phyloP scores from a whole-genome alignment of 2,888 invertebrate species.

The Pteria penguin region DNA sequence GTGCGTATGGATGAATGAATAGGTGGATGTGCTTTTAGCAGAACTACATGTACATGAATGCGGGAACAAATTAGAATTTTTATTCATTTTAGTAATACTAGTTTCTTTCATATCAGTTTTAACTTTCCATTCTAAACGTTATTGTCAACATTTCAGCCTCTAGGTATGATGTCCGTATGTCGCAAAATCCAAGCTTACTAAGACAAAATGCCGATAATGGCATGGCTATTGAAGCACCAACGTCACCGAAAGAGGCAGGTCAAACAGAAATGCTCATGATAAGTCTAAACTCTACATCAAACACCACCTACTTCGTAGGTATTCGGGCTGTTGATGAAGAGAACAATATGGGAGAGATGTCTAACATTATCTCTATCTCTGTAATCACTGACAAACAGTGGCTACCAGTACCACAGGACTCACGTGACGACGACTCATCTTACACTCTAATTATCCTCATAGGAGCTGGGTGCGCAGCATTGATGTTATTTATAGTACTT shows the following conservation, averaged over 20 bases:
- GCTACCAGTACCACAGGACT: too few relatives aligned
- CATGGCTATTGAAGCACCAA: not conserved
- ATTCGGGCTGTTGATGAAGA: conserved; percentile 1
- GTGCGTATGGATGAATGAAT: too few relatives aligned
- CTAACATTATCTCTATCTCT: not conserved
- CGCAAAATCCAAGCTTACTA: not conserved
- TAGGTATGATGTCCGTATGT: not conserved
- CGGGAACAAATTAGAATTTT: too few relatives aligned
- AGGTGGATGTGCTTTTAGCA: too few relatives aligned
- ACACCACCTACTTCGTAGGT: not conserved
- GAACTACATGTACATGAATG: too few relatives aligned
- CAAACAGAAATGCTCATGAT: not conserved
- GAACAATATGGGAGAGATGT: conserved; percentile 1
- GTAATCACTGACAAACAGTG: not conserved
- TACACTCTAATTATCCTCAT: too few relatives aligned
- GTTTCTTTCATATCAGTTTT: too few relatives aligned
- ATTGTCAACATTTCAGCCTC: not conserved
- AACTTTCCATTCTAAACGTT: too few relatives aligned
- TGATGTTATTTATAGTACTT: too few relatives aligned
- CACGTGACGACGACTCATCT: too few relatives aligned
- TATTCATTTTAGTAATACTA: too few relatives aligned
- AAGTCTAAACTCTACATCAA: not conserved
- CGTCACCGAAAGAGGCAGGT: not conserved
- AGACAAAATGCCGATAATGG: not conserved
- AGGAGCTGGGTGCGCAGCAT: too few relatives aligned